A percentile compares a stretch with the other conserved stretches of the same genome.
These are phyloP conservation scores for Andrena dorsata DNA, from an alignment of 2,888 invertebrate genomes.

Conservation along the genomic window DNA sequence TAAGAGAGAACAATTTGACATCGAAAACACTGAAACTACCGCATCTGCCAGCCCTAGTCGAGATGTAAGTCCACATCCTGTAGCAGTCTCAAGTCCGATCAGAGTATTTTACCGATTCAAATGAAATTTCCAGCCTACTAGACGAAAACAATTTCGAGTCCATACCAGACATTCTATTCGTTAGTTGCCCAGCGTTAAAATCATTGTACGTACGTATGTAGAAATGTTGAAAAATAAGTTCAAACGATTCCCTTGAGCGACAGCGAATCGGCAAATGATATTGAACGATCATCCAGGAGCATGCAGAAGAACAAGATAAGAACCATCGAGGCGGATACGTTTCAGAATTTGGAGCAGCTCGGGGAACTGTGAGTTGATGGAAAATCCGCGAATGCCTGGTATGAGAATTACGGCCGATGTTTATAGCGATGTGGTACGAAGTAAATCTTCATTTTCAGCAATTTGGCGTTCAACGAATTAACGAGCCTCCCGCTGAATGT, in stretches of 20 bases:
- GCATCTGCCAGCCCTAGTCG: constrained; percentile 84
- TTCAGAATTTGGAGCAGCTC: constrained; percentile 84
- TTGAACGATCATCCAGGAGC: constrained; percentile 74
- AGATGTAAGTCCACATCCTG: constrained; percentile 85
- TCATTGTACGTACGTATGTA: constrained; percentile 85
- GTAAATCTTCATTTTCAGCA: constrained; percentile 80
- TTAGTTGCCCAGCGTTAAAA: constrained; percentile 84
- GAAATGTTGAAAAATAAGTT: constrained; percentile 12
- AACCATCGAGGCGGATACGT: constrained; percentile 85
- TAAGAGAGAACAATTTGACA: constrained; percentile 86
- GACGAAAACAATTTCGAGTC: constrained; percentile 85
- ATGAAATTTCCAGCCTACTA: constrained; percentile 82
- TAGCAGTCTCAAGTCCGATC: not conserved
- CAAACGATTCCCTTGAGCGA: constrained; percentile 21
- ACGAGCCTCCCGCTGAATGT: constrained; percentile 83
- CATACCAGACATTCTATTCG: constrained; percentile 85
- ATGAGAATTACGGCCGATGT: not conserved
- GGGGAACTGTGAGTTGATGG: constrained; percentile 86
- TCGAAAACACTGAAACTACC: constrained; percentile 85
- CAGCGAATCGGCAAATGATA: constrained; percentile 31
- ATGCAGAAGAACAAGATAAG: constrained; percentile 84
- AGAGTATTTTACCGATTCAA: not conserved
- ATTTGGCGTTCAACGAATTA: constrained; percentile 86
- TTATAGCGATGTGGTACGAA: not conserved
- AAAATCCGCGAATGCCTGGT: not conserved